phyloP scores from a whole-genome alignment of 1,140 invertebrate species.

The Dryas iulia region DNA sequence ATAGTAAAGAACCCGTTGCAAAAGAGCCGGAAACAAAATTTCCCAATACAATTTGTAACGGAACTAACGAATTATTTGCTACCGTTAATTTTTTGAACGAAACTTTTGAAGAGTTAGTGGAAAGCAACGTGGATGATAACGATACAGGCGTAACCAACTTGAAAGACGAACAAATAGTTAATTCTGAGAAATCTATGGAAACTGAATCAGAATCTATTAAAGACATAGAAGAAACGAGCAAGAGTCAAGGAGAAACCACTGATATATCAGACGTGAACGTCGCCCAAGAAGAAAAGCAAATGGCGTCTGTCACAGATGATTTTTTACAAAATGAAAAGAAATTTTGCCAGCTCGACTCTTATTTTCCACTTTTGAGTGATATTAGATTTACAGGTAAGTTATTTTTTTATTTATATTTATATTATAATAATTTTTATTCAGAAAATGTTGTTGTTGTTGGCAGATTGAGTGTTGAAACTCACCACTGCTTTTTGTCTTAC shows the following conservation, averaged over 20 bases:
- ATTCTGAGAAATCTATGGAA: conserved; percentile 31
- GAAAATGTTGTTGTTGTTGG: too few species aligned
- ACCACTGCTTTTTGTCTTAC: too few species aligned
- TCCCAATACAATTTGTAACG: conserved; percentile 40
- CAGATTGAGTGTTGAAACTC: too few species aligned
- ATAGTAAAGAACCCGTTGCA: background rate
- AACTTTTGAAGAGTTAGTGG: conserved; percentile 66
- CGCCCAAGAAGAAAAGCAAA: conserved; percentile 37
- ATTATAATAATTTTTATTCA: background rate
- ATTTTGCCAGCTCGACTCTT: conserved; percentile 59
- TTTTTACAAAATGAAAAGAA: conserved; percentile 75
- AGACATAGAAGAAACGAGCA: conserved; percentile 27
- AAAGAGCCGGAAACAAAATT: background rate
- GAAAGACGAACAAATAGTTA: conserved; percentile 32
- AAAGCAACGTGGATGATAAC: conserved; percentile 69
- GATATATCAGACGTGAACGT: conserved; percentile 33
- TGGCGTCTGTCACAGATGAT: conserved; percentile 57
- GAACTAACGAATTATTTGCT: conserved; percentile 59
- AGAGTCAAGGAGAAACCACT: conserved; percentile 9
- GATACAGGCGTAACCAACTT: conserved; percentile 37
- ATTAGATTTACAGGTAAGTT: conserved; percentile 76
- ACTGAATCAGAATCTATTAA: conserved; percentile 30
- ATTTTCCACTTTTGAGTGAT: conserved; percentile 66
- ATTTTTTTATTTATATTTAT: background rate
- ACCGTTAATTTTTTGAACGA: conserved; percentile 68